Percentiles rank a stretch among this genome's conserved stretches.
These are phyloP conservation scores for Malurus elegans DNA, from an alignment of 2,113 vertebrate genomes.

Conservation along the genomic window DNA sequence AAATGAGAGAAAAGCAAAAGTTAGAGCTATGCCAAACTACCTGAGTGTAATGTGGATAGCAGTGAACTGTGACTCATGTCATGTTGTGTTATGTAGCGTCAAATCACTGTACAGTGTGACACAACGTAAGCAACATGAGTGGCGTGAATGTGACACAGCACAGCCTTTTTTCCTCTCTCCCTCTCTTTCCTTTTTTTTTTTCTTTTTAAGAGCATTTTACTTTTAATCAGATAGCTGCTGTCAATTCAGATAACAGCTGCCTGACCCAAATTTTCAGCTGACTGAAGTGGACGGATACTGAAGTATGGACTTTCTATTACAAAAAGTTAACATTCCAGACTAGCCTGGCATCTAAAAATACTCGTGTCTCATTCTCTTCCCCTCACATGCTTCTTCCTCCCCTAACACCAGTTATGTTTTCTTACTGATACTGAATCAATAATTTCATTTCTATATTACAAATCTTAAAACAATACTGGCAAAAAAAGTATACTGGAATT, in stretches of 20 bases:
- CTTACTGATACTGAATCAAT: slow-evolving; percentile 69
- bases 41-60: slow-evolving; percentile 57
- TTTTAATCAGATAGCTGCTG: slow-evolving; percentile 70
- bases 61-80: slow-evolving; percentile 58
- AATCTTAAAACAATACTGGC: slow-evolving; percentile 73
- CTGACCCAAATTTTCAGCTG: slow-evolving; percentile 68
- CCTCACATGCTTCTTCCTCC: background rate
- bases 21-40: slow-evolving; percentile 35
- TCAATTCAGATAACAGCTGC: slow-evolving; percentile 67
- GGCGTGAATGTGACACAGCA: slow-evolving; percentile 72
- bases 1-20: slow-evolving; percentile 54
- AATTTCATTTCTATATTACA: slow-evolving; percentile 75
- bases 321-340: slow-evolving; percentile 60
- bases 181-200: background rate
- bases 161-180: slow-evolving; percentile 34
- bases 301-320: slow-evolving; percentile 45
- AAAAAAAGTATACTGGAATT: slow-evolving; percentile 75
- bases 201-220: slow-evolving; percentile 64
- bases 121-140: slow-evolving; percentile 50
- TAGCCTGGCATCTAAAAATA: slow-evolving; percentile 33
- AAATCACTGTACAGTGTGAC: slow-evolving; percentile 63
- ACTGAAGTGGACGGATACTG: slow-evolving; percentile 65
- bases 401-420: slow-evolving; percentile 28
- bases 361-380: background rate
- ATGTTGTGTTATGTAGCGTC: slow-evolving; percentile 53